phyloP scores from a whole-genome alignment of 2,797 vertebrate species.

The Xerus rutilus region DNA sequence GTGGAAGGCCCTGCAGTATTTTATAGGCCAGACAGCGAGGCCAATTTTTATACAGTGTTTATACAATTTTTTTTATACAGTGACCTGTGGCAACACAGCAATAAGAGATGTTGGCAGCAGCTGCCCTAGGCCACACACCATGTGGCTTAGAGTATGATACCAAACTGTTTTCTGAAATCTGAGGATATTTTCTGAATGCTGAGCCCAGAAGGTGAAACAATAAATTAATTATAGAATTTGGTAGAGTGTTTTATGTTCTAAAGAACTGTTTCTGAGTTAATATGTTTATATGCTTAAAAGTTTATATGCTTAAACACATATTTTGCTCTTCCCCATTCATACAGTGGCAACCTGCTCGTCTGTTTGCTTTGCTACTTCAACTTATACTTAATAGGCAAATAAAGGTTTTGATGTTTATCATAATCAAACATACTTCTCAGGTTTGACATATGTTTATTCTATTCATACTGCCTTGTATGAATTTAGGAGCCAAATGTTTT shows the following conservation, averaged over 20 bases:
- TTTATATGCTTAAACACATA: no score
- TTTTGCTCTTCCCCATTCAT: background rate
- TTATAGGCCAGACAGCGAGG: background rate
- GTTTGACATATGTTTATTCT: background rate
- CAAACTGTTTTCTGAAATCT: background rate
- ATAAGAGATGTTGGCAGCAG: background rate
- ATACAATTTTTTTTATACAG: background rate
- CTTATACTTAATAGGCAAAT: background rate
- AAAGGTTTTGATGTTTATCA: no score
- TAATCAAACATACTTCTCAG: background rate
- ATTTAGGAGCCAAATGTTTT: background rate
- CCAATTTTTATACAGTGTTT: background rate
- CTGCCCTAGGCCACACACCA: background rate
- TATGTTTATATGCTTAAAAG: no score
- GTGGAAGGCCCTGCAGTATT: no score
- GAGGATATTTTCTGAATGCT: background rate
- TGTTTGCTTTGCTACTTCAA: background rate
- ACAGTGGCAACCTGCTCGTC: background rate
- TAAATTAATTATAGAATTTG: background rate
- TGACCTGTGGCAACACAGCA: rapidly evolving
- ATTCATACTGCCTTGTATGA: background rate
- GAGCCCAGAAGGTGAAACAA: background rate
- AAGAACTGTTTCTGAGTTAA: background rate
- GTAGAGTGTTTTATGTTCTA: background rate
- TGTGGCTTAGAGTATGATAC: no score